Conservation (phyloP, 2,113 vertebrate species). For the Actinemys pallida region DNA sequence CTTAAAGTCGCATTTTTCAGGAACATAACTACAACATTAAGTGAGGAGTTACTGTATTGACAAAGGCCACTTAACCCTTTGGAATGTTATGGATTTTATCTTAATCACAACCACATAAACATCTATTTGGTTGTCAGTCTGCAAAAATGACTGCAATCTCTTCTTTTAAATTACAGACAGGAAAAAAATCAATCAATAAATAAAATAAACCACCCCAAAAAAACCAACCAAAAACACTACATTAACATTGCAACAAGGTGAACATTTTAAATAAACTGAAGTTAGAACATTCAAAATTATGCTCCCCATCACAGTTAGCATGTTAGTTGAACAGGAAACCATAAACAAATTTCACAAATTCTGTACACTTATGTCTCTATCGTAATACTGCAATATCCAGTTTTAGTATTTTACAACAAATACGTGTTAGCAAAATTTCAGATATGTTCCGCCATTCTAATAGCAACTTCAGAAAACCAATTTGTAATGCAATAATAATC, state of each 20-base stretch:
- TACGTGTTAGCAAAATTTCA: not conserved
- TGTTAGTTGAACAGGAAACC: not conserved
- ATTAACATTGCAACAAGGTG: not conserved
- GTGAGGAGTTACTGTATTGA: no score
- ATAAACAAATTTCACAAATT: not conserved
- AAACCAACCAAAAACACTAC: no score
- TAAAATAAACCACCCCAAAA: no score
- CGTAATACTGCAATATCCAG: not conserved
- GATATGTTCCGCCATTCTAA: not conserved
- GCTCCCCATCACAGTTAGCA: not conserved
- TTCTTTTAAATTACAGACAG: not conserved
- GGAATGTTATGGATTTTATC: not conserved
- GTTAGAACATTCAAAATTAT: not conserved
- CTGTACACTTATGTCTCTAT: no score
- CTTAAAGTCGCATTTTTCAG: no score
- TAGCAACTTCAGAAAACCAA: not conserved
- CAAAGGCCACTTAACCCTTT: not conserved
- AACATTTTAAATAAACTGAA: not conserved
- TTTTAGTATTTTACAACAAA: not conserved
- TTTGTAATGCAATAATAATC: not conserved
- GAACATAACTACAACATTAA: no score
- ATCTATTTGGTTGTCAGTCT: not conserved
- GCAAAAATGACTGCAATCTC: not conserved
- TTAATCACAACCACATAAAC: not conserved
- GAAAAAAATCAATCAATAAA: not conserved